These are phyloP conservation scores for Virgularia gustaviana DNA, from an alignment of 92 coral and sea anemone species.

Conservation along the genomic window DNA sequence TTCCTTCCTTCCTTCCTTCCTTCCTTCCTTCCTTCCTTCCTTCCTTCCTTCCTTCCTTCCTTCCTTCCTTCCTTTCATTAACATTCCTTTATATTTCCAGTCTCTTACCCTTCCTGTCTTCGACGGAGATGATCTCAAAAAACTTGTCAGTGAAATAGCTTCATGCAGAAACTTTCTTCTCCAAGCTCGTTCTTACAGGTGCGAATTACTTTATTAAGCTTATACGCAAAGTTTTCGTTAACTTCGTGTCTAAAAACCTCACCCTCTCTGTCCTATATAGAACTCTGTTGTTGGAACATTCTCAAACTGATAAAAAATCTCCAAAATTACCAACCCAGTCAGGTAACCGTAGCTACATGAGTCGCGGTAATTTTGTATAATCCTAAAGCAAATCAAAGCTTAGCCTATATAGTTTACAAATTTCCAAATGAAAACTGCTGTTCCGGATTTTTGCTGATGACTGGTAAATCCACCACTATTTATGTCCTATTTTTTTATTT, in stretches of 20 bases:
- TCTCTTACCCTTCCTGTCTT: background rate
- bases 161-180: constrained; percentile 87
- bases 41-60: constrained; percentile 3
- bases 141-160: constrained; percentile 90
- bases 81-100: constrained; percentile 7
- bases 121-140: constrained; percentile 95
- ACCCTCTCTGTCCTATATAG: background rate
- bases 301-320: background rate
- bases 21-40: background rate
- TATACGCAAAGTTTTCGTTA: background rate
- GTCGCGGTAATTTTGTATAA: too few species aligned
- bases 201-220: background rate
- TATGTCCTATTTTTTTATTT: too few species aligned
- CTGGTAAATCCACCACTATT: too few species aligned
- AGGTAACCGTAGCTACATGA: too few species aligned
- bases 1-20: background rate
- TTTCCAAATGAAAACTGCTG: too few species aligned
- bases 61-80: constrained; percentile 56
- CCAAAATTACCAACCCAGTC: too few species aligned
- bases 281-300: constrained; percentile 1
- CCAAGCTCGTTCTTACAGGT: constrained; percentile 98
- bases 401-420: too few species aligned
- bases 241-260: background rate
- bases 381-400: too few species aligned
- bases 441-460: too few species aligned